Base-by-base conservation (phyloP, 2,888 invertebrate genomes). In the Noctua janthe region DNA sequence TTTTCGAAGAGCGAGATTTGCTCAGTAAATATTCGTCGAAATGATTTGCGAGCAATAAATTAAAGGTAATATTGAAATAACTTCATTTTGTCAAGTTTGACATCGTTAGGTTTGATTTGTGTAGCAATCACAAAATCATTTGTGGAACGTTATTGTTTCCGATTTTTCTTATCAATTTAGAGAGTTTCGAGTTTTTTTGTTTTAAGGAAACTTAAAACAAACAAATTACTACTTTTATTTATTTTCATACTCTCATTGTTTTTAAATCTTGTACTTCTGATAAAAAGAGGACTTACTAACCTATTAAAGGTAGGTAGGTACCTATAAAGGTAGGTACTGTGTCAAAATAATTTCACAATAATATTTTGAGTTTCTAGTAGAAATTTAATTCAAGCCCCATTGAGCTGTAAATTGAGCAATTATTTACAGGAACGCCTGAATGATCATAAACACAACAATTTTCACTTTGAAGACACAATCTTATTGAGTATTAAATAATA, bases 321-420 rank as follows among this genome's bases (percentile, higher is more conserved):
- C 35, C 35, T 35, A 35, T 35, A 35, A 35, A 35, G 35, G 35
- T 35, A 35, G 35, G 1, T 35, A 54, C n/a, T 43, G 35, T n/a
- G 51, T 39, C 17, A 49, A 56, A 49, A 81, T 56, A 23, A 56
- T 81, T 67, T 74, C 6, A 35, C 8, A 43, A 54, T 62, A 29
- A 49, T 15, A 54, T 69, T 56, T 80, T 70, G 49, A 62, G 17
- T 35, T 29, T 64, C 11, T 5, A 17, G 5, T 43, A 49, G 59
- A 82, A 67, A 80, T 85, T 49, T 23, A 29, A 85, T 51, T 82
- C 15, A 67, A 83, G 86, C 29, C 51, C n/a, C 71, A 70, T 87
- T 83, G 51, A 72, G 74, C 47, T 39, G 54, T 78, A 59, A 82
- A 87, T 83, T 78, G 74, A 87, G 78, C 71, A 87, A 84, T 84